Base-by-base conservation (phyloP, 1,140 invertebrate genomes). In the Cydia amplana region DNA sequence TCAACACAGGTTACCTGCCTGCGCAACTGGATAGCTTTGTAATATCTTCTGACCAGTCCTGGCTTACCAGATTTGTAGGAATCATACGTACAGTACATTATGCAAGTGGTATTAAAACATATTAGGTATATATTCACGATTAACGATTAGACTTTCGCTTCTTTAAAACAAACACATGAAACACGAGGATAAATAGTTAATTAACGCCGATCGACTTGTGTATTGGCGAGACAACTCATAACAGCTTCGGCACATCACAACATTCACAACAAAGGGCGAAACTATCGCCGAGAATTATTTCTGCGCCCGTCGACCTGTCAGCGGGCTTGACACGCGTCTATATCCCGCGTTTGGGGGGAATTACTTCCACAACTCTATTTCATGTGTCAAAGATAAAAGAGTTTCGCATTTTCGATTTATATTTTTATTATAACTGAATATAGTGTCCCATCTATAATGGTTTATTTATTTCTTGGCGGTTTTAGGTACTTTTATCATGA, bases 311-410 rank as follows among this genome's bases (percentile, higher is more conserved):
- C 28, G n/a, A 36, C 28, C 65, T 70, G 65, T 70, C 65, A 70
- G 65, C 25, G 65, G 16, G 65, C 18, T 43, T 70, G 65, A 70
- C 65, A 70, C 65, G 18, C 32, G 65, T 70, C 65, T 70, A 70
- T 70, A 70, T 43, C 36, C 65, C 65, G 65, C 28, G 65, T 70
- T 28, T 65, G 32, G 65, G 28, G 65, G 32, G 65, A 70, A 70
- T 70, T 70, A 70, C 32, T 70, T 70, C 65, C 65, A 70, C 65
- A 70, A 70, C 65, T 60, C 55, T 70, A 70, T 70, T 70, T 70
- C 32, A 65, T 32, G 36, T 70, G 65, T 70, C 65, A 70, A 18
- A 40, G 32, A 70, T n/a, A 65, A 65, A 70, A 70, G 65, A 70
- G 65, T 36, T 70, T 70, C 32, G 28, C n/a, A 36, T 70, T 70